Evolutionary conservation across 2,888 invertebrate genomes (phyloP), one percentile per base, ranked within the genome.

Genomic region (Sesamia inferens): DNA sequence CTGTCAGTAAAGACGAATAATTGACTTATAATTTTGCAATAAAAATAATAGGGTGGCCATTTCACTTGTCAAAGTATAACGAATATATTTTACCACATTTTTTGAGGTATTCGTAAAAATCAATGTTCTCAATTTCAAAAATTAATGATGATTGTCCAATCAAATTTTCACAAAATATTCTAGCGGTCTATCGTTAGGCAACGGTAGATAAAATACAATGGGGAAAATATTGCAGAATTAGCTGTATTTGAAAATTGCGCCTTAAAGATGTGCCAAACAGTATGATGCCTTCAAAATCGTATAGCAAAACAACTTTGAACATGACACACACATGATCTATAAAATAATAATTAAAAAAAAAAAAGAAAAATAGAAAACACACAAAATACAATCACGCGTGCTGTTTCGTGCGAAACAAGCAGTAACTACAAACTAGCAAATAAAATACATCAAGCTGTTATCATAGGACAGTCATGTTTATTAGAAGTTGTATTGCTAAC

Each of bases 391-490:
- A 51, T 19, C 42, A 59, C 51, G 67, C 66, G 76, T 74, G 58
- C 57, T 44, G 66, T 66, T 75, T 66, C 51, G 19, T 66, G 76
- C 66, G 58, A 59, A 67, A 74, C 76, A 74, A 74, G 67, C 74
- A 51, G 44, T 59, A 67, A 74, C 76, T 76, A 74, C 76, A 59
- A 1, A 76, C 51, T 7, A 22, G 76, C 67, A 76, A 74, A 74
- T 59, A 39, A 74, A 74, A 74, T 39, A 74, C 67, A 74, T 5
- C 66, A 76, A 76, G 76, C 76, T 16, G 8, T 14, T 58, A 67
- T 59, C 67, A 76, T 59, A 44, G 22, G 19, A 51, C 48, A 66
- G 74, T 76, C 76, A 74, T 76, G 31, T 59, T 67, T 6, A 19
- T 31, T 6, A n/a, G 10, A 16, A 14, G 58, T 76, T 66, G 42